A percentile compares a stretch with the other conserved stretches of the same genome.
Conservation (phyloP, 2,797 vertebrate genomes). For the Melanotaenia nigrans region DNA sequence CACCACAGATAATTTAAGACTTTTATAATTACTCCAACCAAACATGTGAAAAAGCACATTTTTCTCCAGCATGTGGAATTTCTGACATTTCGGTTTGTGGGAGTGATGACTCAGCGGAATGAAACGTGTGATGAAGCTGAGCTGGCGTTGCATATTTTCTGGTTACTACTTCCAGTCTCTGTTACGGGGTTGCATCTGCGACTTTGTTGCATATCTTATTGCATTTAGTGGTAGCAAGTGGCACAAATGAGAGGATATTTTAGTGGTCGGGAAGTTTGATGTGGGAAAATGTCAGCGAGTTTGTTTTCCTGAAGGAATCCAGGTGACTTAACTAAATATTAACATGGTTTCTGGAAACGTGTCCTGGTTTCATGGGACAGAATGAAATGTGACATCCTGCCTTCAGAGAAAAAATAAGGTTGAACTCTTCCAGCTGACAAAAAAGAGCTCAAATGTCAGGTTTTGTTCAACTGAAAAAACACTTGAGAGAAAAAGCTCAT, state of each 20-base stretch:
- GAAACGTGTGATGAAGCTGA: background rate
- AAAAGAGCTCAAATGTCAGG: background rate
- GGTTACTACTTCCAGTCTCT: background rate
- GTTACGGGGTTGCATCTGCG: background rate
- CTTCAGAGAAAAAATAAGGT: background rate
- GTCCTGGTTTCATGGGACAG: background rate
- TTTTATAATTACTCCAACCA: background rate
- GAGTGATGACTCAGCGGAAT: background rate
- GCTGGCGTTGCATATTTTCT: slow-evolving; percentile 35
- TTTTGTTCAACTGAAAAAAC: background rate
- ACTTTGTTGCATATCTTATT: slow-evolving; percentile 43
- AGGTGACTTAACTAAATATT: slow-evolving; percentile 1
- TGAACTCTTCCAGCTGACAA: slow-evolving; percentile 1
- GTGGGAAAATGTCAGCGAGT: slow-evolving; percentile 9
- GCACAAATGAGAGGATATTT: background rate
- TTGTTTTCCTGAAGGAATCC: background rate
- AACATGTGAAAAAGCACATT: background rate
- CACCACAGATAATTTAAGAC: background rate
- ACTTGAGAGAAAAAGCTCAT: background rate
- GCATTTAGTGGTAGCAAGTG: slow-evolving; percentile 17
- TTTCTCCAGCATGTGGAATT: background rate
- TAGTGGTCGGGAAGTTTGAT: background rate
- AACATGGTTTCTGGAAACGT: background rate
- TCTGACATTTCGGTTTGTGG: background rate
- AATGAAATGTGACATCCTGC: background rate